phyloP scores from a whole-genome alignment of 2,113 vertebrate species.

The Anguilla rostrata region DNA sequence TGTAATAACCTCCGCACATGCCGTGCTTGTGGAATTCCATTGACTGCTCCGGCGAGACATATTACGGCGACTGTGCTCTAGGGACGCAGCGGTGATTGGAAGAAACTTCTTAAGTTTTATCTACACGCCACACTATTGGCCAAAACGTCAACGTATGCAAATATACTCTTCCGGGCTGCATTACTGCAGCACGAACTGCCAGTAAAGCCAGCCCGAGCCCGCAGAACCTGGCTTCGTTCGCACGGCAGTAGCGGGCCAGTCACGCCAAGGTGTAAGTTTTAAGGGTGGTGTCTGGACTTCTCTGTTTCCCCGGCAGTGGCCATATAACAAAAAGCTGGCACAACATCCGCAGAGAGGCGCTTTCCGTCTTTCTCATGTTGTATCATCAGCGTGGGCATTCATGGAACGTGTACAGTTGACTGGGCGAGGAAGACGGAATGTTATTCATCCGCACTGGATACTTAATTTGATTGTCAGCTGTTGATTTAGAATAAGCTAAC shows the following conservation, averaged over 20 bases:
- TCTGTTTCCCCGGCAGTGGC: neutral
- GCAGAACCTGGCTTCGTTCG: slow-evolving; percentile 44
- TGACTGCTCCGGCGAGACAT: slow-evolving; percentile 32
- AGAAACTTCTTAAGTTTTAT: neutral
- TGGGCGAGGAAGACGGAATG: neutral
- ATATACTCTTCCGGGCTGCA: slow-evolving; percentile 39
- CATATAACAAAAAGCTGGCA: neutral
- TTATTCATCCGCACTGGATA: neutral
- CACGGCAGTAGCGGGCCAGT: slow-evolving; percentile 6
- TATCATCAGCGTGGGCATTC: neutral
- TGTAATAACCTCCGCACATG: neutral
- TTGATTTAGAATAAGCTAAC: neutral
- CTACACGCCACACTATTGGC: slow-evolving; percentile 37
- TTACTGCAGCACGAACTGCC: slow-evolving; percentile 47
- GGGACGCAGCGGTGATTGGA: slow-evolving; percentile 60
- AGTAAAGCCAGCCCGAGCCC: slow-evolving; percentile 50
- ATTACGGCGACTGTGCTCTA: slow-evolving; percentile 29
- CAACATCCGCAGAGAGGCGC: neutral
- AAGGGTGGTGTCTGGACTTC: slow-evolving; percentile 18
- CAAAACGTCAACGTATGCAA: slow-evolving; percentile 25
- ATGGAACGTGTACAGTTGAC: neutral
- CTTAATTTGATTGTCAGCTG: neutral
- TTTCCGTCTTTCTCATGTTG: neutral
- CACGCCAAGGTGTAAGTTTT: slow-evolving; percentile 4
- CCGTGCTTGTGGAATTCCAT: slow-evolving; percentile 47